Evolutionary conservation across 2,888 invertebrate species (phyloP).

Genomic region (Therioaphis trifolii): DNA sequence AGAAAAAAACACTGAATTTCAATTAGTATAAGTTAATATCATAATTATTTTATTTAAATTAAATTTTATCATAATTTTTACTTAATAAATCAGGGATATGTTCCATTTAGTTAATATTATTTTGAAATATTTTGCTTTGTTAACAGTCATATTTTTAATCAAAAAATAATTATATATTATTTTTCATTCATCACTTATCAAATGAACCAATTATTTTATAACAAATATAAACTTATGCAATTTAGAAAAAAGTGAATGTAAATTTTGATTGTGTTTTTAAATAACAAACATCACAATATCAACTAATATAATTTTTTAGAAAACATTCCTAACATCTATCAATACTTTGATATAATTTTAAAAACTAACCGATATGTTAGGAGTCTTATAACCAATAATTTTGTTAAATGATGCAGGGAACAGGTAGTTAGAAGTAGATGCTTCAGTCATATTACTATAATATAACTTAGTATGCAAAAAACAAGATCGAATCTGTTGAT

Average conservation of each 20-base stretch:
- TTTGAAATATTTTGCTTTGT: too few relatives aligned
- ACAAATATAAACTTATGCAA: not conserved
- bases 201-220: not conserved
- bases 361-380: slow-evolving; percentile 63
- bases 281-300: too few relatives aligned
- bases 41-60: too few relatives aligned
- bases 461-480: slow-evolving; percentile 58
- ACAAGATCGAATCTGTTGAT: slow-evolving; percentile 57
- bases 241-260: not conserved
- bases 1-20: too few relatives aligned
- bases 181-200: not conserved
- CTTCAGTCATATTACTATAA: slow-evolving; percentile 55
- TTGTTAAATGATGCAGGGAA: slow-evolving; percentile 75
- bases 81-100: too few relatives aligned
- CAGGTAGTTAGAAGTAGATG: slow-evolving; percentile 75
- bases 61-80: too few relatives aligned
- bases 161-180: too few relatives aligned
- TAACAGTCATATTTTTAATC: too few relatives aligned
- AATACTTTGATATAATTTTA: not conserved
- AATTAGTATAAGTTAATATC: too few relatives aligned
- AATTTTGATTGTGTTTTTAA: too few relatives aligned
- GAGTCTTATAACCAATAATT: slow-evolving; percentile 63
- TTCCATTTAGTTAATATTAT: too few relatives aligned
- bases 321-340: not conserved
- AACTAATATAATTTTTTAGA: too few relatives aligned